Evolutionary conservation across 2,113 vertebrate genomes (phyloP), one percentile per base, ranked within the genome.

Genomic region (Lanius ludovicianus): DNA sequence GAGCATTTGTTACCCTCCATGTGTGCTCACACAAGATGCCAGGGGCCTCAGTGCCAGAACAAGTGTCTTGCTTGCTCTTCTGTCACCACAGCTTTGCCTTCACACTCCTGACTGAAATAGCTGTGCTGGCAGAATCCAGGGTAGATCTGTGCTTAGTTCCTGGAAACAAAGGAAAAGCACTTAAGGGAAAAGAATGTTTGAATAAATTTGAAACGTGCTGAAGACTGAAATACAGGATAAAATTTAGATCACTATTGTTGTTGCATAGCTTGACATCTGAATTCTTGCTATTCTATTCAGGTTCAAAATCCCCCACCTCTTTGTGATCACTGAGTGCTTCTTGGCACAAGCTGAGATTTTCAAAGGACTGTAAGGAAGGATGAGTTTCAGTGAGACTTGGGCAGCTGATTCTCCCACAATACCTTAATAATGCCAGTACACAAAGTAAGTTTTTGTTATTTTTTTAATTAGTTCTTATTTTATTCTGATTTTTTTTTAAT

Each of bases 1-100:
- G 63, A 90, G 83, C 79, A 59, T 88, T 93, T 91, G 64, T 80
- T 84, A 77, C 71, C 50, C 46, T 77, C 71, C 37, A 0, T 79
- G 85, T 73, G 50, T 67, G 85, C 76, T 96, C 86, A 67, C 27
- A 11, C 52, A 77, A 84, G 83, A 76, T 88, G 90, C 90, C 82
- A 92, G 50, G 78, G 79, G 59, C 75, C 63, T 90, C 70, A 15
- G 90, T 77, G 92, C 85, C 95, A 95, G 68, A 77, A 93, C 50
- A 95, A 96, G 88, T 65, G 68, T 92, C 79, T 96, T 93, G 46
- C 94, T 90, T 91, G 63, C 71, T 96, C 63, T 95, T 92, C 94
- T 96, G 95, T 93, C 94, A 84, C 83, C 87, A 63, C 35, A 7
- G 79, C 88, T 96, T 86, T 96, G 85, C 76, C 69, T 95, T 95